These are phyloP conservation scores for Abscondita cerata DNA, from an alignment of 2,888 invertebrate genomes.

Conservation along the genomic window DNA sequence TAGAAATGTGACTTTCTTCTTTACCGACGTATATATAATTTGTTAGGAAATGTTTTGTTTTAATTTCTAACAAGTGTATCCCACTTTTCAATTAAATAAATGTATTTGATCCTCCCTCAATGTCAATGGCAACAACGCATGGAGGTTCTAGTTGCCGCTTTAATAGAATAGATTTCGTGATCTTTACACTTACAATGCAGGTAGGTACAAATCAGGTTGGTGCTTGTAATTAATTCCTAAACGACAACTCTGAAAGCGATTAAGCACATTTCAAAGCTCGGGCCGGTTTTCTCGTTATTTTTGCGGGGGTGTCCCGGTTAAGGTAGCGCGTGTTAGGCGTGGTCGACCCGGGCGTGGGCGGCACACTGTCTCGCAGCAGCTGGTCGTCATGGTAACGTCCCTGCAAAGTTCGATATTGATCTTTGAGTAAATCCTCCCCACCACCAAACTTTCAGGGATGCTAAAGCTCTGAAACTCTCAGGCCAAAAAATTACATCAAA, in stretches of 20 bases:
- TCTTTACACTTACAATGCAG: constrained; percentile 24
- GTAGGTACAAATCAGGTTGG: constrained; percentile 35
- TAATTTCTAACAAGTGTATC: too few relatives aligned
- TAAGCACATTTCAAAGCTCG: constrained; percentile 46
- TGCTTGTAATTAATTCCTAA: constrained; percentile 55
- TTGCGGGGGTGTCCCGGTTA: constrained; percentile 51
- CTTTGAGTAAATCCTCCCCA: constrained; percentile 51
- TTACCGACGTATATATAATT: too few relatives aligned
- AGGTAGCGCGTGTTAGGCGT: constrained; percentile 49
- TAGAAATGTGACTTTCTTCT: too few relatives aligned
- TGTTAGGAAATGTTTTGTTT: too few relatives aligned
- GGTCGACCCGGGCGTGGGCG: constrained; percentile 63
- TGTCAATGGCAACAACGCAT: too few relatives aligned
- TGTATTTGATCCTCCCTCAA: too few relatives aligned
- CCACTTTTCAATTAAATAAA: too few relatives aligned
- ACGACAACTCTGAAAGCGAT: constrained; percentile 56
- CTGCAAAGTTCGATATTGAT: constrained; percentile 58
- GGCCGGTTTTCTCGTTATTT: constrained; percentile 35
- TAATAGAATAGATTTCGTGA: constrained; percentile 15
- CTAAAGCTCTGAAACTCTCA: constrained; percentile 37
- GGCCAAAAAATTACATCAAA: constrained; percentile 51
- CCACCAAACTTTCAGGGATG: constrained; percentile 34
- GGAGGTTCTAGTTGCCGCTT: not conserved
- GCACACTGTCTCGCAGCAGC: constrained; percentile 69
- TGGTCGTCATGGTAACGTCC: constrained; percentile 65